Base-by-base conservation (phyloP, 2,113 vertebrate genomes). In the Eleginops maclovinus region DNA sequence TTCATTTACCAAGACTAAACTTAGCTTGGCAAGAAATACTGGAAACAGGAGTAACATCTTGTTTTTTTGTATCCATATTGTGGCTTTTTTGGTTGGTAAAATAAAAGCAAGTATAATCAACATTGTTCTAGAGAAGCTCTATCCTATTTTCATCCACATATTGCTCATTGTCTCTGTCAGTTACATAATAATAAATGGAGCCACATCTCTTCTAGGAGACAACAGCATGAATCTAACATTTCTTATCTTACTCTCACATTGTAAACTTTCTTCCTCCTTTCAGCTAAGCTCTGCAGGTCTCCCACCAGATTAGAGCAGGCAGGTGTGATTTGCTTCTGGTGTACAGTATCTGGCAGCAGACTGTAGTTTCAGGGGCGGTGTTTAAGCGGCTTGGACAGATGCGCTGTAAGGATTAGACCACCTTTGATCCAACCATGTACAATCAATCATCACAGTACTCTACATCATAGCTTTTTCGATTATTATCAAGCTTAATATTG, bases 321-420 rank as follows among this genome's bases (percentile, higher is more conserved):
- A 77, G 61, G 76, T 83, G 69, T 86, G 82, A 84, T 82, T 76
- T 71, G 77, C 6, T 60, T 70, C 73, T 78, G 79, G 76, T 72
- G 49, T 71, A 50, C n/a, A 80, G 61, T 78, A 79, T 89, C 76
- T 84, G 79, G 74, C 84, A 87, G 78, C 69, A 81, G 41, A 71
- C 63, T 74, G 40, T 72, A 54, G 70, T 83, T 88, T 83, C 78
- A 51, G 67, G n/a, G 66, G 60, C n/a, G 47, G 17, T 60, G 64
- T 83, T 72, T 79, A 85, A 90, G 79, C 79, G 9, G 83, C 73
- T 85, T 89, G 89, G 76, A 88, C 87, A 83, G 78, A 88, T 77
- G 82, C 69, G 67, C 69, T 26, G 56, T 56, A 50, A 56, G 82
- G 85, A 90, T 91, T 87, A 87, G 60, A 73, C 31, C 77, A 83